These are phyloP conservation scores for Tetrapedia diversipes DNA, from an alignment of 2,888 invertebrate species.

Conservation along the genomic window DNA sequence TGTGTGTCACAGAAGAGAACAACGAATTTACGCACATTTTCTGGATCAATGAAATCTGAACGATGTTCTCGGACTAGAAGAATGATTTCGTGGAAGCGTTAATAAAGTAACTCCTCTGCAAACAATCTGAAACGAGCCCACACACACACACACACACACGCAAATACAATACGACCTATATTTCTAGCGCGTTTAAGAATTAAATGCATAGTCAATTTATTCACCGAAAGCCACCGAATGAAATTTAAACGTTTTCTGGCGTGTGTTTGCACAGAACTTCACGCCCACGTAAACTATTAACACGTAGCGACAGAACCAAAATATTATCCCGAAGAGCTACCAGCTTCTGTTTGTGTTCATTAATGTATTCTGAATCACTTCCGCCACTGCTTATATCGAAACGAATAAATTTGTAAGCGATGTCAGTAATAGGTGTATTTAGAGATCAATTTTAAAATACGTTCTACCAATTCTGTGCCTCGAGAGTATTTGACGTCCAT, in stretches of 20 bases:
- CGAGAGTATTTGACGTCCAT: background rate
- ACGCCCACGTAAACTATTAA: conserved; percentile 4
- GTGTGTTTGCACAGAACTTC: conserved; percentile 13
- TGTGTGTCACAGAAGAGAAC: too few species aligned
- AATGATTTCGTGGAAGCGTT: conserved; percentile 23
- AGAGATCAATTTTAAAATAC: too few species aligned
- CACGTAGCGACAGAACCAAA: conserved; percentile 2
- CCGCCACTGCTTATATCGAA: too few species aligned
- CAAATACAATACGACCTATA: conserved; percentile 40
- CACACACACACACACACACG: conserved; percentile 19
- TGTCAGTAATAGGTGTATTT: too few species aligned
- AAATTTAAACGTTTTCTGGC: conserved; percentile 27
- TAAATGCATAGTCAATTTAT: conserved; percentile 17
- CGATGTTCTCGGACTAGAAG: background rate
- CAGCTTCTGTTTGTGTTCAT: too few species aligned
- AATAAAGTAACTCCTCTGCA: conserved; percentile 15
- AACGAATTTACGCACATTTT: background rate
- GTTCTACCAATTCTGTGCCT: too few species aligned
- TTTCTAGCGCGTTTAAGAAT: conserved; percentile 25
- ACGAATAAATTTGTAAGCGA: background rate
- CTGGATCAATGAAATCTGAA: background rate
- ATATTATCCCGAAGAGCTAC: background rate
- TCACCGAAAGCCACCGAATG: conserved; percentile 11
- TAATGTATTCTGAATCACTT: background rate
- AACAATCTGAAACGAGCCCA: conserved; percentile 26